Conservation (phyloP, 2,888 invertebrate species). For the Thymelicus sylvestris region DNA sequence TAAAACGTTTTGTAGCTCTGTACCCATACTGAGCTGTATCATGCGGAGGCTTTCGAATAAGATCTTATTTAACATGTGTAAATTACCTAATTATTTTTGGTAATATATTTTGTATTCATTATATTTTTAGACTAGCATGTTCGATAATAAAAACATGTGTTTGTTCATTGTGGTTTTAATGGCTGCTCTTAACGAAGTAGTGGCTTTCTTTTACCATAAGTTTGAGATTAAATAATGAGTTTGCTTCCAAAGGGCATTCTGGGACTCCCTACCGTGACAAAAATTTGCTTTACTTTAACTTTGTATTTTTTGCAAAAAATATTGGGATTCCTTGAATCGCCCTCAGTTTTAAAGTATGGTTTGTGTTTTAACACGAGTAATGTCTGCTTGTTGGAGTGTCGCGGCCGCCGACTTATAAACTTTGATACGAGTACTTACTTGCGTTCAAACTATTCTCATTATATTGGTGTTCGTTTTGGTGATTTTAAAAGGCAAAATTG, state of each 20-base stretch:
- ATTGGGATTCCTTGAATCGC: slow-evolving; percentile 23
- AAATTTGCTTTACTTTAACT: not conserved
- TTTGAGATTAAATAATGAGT: slow-evolving; percentile 20
- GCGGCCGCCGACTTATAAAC: not conserved
- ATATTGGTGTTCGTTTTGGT: not conserved
- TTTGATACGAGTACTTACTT: slow-evolving; percentile 31
- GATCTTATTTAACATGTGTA: slow-evolving; percentile 56
- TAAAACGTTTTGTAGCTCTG: not conserved
- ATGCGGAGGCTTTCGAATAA: slow-evolving; percentile 51
- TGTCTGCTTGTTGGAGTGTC: slow-evolving; percentile 57
- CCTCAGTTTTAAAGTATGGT: slow-evolving; percentile 20
- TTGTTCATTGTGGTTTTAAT: slow-evolving; percentile 83
- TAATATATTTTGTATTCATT: slow-evolving; percentile 52
- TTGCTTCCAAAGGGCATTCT: slow-evolving; percentile 25
- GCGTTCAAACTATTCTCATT: not conserved
- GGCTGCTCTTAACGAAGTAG: slow-evolving; percentile 69
- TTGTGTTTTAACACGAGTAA: slow-evolving; percentile 28
- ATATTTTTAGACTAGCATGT: slow-evolving; percentile 73
- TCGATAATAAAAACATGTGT: slow-evolving; percentile 76
- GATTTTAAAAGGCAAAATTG: no score
- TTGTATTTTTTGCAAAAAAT: not conserved
- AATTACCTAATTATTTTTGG: slow-evolving; percentile 48
- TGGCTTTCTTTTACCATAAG: slow-evolving; percentile 39
- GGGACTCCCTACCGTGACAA: slow-evolving; percentile 4
- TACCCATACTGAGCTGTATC: slow-evolving; percentile 26